Evolutionary conservation across 2,888 invertebrate genomes (phyloP).

Genomic region (Empis stercorea): DNA sequence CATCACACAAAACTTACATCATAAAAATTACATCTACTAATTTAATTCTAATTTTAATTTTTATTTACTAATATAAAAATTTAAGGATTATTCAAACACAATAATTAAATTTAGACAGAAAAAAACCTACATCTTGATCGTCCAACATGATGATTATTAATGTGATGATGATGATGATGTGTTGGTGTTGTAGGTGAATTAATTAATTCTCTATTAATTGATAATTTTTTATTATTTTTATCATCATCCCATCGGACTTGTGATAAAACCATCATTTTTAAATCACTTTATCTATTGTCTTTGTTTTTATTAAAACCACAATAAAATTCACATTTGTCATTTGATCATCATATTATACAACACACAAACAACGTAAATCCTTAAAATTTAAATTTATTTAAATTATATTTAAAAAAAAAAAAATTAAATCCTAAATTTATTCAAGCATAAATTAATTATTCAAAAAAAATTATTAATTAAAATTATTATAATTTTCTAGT

Average conservation of each 20-base stretch:
- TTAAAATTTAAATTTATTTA: background rate
- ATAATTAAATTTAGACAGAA: no score
- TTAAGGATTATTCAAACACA: no score
- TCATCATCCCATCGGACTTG: conserved; percentile 14
- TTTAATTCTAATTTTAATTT: no score
- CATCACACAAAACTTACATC: no score
- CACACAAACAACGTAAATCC: background rate
- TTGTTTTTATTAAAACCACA: background rate
- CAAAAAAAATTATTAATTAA: background rate
- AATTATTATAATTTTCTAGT: background rate
- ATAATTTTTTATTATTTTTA: conserved; percentile 5
- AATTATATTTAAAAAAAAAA: background rate
- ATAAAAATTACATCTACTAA: no score
- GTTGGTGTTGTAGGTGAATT: background rate
- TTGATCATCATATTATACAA: background rate
- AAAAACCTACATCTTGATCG: conserved; percentile 2
- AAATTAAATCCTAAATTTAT: background rate
- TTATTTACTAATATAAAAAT: no score
- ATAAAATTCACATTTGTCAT: background rate
- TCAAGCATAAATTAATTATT: background rate
- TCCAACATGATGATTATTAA: background rate
- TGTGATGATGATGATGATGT: background rate
- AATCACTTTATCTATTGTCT: background rate
- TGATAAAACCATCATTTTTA: conserved; percentile 18
- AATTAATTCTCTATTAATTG: conserved; percentile 6